Evolutionary conservation across 1,140 invertebrate genomes (phyloP).

Genomic region (Batillaria attramentaria): DNA sequence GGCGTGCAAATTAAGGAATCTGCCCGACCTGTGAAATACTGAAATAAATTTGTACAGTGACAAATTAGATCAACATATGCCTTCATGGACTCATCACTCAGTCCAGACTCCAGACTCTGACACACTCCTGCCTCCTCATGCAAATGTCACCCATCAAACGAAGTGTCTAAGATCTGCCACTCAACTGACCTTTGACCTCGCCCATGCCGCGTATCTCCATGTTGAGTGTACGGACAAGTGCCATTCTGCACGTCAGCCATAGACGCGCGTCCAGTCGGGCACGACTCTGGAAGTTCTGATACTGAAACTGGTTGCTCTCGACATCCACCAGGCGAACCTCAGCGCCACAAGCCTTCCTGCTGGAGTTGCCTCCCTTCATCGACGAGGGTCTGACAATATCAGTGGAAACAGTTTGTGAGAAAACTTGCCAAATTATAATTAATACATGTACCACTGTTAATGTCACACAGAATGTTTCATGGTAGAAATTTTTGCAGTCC

Average conservation of each 20-base stretch:
- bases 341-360: conserved; percentile 22
- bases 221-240: conserved; percentile 61
- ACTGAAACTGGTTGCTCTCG: conserved; percentile 63
- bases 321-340: conserved; percentile 55
- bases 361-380: conserved; percentile 49
- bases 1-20: too few relatives aligned
- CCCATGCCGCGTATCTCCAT: conserved; percentile 68
- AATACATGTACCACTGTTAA: background rate
- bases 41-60: too few relatives aligned
- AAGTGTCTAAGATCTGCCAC: too few relatives aligned
- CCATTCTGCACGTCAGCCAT: conserved; percentile 64
- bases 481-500: background rate
- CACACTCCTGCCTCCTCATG: background rate
- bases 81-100: too few relatives aligned
- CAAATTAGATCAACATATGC: too few relatives aligned
- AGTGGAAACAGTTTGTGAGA: background rate
- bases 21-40: too few relatives aligned
- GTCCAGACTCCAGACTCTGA: background rate
- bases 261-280: conserved; percentile 65
- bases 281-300: conserved; percentile 68
- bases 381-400: conserved; percentile 58
- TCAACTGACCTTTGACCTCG: conserved; percentile 63
- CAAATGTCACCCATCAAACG: too few relatives aligned
- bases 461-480: background rate
- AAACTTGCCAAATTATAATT: background rate